Evolutionary conservation across 2,113 vertebrate species (phyloP).

Genomic region (Chrysochloris asiatica): DNA sequence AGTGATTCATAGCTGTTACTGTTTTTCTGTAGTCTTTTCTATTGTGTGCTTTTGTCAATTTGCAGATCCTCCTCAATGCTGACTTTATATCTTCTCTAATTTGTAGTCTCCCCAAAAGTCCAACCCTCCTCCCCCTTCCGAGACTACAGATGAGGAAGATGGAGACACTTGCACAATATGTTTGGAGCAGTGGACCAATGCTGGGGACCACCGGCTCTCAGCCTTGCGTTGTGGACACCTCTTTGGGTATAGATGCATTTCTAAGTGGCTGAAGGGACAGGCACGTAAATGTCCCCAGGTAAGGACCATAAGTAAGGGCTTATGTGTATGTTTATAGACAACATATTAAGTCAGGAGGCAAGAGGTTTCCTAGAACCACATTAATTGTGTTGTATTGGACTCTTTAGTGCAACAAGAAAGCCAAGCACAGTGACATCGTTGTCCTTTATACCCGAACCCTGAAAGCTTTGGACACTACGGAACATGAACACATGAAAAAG

Average conservation of each 20-base stretch:
- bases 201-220: constrained; percentile 92
- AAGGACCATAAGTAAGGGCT: constrained; percentile 15
- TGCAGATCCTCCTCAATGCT: neutral
- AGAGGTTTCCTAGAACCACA: neutral
- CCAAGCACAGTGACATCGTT: constrained; percentile 93
- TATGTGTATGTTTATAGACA: neutral
- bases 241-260: constrained; percentile 94
- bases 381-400: constrained; percentile 47
- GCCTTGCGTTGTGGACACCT: constrained; percentile 95
- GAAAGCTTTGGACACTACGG: constrained; percentile 92
- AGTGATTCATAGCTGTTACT: neutral
- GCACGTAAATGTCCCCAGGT: constrained; percentile 97
- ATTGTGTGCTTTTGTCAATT: neutral
- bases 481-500: constrained; percentile 93
- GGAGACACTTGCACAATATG: constrained; percentile 95
- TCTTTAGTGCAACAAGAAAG: constrained; percentile 96
- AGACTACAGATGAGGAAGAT: constrained; percentile 85
- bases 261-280: constrained; percentile 92
- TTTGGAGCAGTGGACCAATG: constrained; percentile 95
- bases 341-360: neutral
- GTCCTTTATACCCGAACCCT: constrained; percentile 93
- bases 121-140: neutral
- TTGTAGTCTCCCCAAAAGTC: constrained; percentile 66
- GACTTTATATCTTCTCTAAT: neutral
- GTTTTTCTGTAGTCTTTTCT: neutral